Conservation (phyloP, 2,113 vertebrate genomes). For the Sardina pilchardus region DNA sequence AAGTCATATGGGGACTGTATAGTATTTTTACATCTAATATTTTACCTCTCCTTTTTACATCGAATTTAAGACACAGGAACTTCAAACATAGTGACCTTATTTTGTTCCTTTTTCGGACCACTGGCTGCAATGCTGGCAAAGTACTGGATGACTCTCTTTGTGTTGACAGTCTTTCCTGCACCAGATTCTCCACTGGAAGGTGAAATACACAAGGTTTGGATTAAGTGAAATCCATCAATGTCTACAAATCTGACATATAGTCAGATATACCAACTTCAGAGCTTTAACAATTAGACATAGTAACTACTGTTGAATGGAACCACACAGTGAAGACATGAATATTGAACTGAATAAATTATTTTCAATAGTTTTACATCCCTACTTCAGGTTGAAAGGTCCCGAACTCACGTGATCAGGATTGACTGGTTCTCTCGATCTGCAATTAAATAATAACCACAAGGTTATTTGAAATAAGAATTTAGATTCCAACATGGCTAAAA, state of each 20-base stretch:
- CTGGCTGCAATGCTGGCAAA: slow-evolving; percentile 93
- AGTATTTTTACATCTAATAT: neutral
- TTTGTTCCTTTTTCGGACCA: slow-evolving; percentile 81
- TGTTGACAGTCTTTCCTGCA: slow-evolving; percentile 96
- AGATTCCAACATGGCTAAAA: neutral
- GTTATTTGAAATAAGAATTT: neutral
- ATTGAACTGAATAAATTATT: no score
- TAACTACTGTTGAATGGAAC: no score
- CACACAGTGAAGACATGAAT: no score
- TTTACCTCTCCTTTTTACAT: neutral
- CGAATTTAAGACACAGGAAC: neutral
- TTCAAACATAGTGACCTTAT: slow-evolving; percentile 74
- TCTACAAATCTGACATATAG: no score
- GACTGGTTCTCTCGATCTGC: slow-evolving; percentile 92
- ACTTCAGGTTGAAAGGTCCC: neutral
- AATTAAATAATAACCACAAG: slow-evolving; percentile 31
- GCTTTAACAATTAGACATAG: no score
- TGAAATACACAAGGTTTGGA: neutral
- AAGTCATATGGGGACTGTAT: neutral
- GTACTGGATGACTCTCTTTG: slow-evolving; percentile 95
- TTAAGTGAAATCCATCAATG: neutral
- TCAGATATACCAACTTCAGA: no score
- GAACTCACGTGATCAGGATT: slow-evolving; percentile 87
- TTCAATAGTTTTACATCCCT: no score
- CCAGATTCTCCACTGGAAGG: slow-evolving; percentile 89